phyloP scores from a whole-genome alignment of 2,888 invertebrate species.

The Tetragonisca angustula region DNA sequence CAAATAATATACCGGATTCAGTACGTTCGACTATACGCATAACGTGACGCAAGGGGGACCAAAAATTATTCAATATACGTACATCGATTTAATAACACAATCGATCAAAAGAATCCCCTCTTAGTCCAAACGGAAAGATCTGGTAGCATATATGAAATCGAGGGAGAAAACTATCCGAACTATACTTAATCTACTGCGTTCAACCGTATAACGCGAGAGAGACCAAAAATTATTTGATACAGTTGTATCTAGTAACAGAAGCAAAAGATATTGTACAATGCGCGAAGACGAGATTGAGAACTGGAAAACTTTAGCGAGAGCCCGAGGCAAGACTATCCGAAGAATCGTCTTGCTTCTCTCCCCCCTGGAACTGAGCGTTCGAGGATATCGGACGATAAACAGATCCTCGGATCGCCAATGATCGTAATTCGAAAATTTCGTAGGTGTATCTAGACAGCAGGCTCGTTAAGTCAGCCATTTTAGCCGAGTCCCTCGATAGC shows the following conservation, averaged over 20 bases:
- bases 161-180: neutral
- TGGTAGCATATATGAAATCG: neutral
- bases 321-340: neutral
- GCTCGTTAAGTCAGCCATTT: conserved; percentile 76
- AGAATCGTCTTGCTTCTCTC: neutral
- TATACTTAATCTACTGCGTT: too few relatives aligned
- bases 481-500: conserved; percentile 76
- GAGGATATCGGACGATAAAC: neutral
- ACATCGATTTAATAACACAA: neutral
- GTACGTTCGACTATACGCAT: neutral
- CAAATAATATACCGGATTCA: conserved; percentile 14
- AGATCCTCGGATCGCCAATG: conserved; percentile 20
- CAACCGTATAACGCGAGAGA: too few relatives aligned
- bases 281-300: too few relatives aligned
- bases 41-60: neutral
- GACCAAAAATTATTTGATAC: too few relatives aligned
- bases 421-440: conserved; percentile 64
- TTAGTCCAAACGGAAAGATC: neutral
- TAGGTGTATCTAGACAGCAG: conserved; percentile 60
- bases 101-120: neutral
- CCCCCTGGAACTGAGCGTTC: neutral
- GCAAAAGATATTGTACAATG: too few relatives aligned
- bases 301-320: neutral
- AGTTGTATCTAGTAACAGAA: too few relatives aligned
- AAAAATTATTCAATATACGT: neutral